Percentiles rank a stretch among this genome's conserved stretches.
These are phyloP conservation scores for Stichopus chloronotus DNA, from an alignment of 35 echinoderm and acorn worm species.

Conservation along the genomic window DNA sequence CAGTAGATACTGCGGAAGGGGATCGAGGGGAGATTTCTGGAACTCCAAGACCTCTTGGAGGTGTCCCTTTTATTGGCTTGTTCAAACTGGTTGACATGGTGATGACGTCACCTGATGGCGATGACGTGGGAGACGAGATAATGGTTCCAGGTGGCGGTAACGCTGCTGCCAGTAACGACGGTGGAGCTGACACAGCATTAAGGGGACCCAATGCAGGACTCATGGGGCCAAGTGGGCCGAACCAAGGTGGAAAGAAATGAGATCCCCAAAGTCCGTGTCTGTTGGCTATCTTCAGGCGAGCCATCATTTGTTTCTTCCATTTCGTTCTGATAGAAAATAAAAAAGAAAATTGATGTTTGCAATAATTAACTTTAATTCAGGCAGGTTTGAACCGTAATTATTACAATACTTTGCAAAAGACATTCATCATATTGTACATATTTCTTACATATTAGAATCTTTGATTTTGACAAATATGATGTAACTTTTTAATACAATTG, in stretches of 20 bases:
- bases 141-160: neutral
- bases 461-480: too few relatives aligned
- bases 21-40: neutral
- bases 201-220: conserved; percentile 12
- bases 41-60: neutral
- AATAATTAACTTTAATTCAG: neutral
- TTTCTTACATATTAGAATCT: too few relatives aligned
- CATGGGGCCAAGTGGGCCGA: conserved; percentile 69
- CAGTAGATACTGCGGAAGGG: neutral
- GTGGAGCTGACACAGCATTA: neutral
- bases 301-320: conserved; percentile 99
- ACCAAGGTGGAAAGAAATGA: conserved; percentile 88
- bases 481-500: too few relatives aligned
- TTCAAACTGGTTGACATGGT: conserved; percentile 11
- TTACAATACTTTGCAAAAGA: too few relatives aligned
- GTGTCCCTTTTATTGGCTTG: neutral
- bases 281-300: conserved; percentile 94
- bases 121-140: neutral
- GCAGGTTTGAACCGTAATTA: too few relatives aligned
- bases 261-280: conserved; percentile 94
- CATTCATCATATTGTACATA: too few relatives aligned
- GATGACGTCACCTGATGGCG: neutral
- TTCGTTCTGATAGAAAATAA: conserved; percentile 81
- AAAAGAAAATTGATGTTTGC: neutral
- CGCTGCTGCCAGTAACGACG: conserved; percentile 3